Base-by-base conservation (phyloP, 1,140 invertebrate genomes). In the Brachionus angularis region DNA sequence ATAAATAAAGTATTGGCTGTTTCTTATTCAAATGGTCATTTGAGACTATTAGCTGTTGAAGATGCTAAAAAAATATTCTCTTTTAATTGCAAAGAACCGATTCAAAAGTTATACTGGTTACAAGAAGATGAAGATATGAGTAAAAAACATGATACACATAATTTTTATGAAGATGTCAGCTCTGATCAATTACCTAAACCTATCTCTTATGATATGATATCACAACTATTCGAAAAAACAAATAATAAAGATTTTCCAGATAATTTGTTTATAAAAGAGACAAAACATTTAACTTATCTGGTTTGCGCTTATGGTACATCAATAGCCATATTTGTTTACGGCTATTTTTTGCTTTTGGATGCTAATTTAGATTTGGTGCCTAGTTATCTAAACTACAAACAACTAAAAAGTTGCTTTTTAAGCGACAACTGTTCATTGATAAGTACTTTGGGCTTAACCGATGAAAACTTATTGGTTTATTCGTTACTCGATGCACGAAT, bases 21-120 rank as follows among this genome's bases (percentile, higher is more conserved):
- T 14, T 86, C 83, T 3, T 75, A 91, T 74, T 74, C 88, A 73
- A 87, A 83, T 78, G 86, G 85, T 75, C 85, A 87, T 73, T 81
- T 93, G 0, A 84, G 86, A 18, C 83, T 94, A 5, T 84, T 91
- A 53, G 89, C 92, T 79, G 88, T 94, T 46, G 93, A 96, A 83
- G 89, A 91, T 76, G 90, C 91, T 75, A 88, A 89, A 75, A 85
- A 88, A 31, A 81, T 94, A 18, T 87, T 89, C 64, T 87, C 85
- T 53, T 73, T 80, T 4, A 85, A 86, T 71, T 82, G 86, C 72
- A 84, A 80, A 70, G 83, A 75, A 75, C 83, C 80, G 73, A 84
- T 83, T 69, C 85, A 82, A 23, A 81, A 79, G 73, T 75, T 87
- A n/a, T 81, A 78, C 31, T 87, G 86, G 83, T 36, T 67, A 33